Conservation (phyloP, 2,113 vertebrate species). For the Mus pahari region DNA sequence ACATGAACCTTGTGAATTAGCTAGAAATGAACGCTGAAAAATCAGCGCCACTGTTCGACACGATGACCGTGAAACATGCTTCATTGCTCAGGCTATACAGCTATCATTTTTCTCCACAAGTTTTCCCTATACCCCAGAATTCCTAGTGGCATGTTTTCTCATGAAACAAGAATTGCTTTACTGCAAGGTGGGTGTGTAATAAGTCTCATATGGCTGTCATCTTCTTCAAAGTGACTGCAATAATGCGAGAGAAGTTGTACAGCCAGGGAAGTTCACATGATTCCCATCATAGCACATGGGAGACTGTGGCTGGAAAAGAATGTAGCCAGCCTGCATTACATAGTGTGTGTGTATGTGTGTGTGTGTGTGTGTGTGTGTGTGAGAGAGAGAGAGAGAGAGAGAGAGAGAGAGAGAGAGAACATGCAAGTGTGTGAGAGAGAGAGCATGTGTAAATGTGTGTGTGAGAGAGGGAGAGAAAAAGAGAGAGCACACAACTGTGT, state of each 20-base stretch:
- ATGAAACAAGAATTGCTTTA: neutral
- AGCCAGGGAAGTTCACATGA: too few relatives aligned
- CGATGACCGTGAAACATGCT: neutral
- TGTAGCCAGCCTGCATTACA: neutral
- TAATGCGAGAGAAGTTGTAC: neutral
- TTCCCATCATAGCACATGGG: neutral
- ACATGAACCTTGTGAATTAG: conserved; percentile 53
- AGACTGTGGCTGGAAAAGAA: neutral
- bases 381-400: neutral
- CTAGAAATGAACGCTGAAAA: conserved; percentile 38
- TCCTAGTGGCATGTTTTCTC: neutral
- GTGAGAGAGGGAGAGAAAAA: neutral
- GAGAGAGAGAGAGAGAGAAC: neutral
- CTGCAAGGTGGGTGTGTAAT: neutral
- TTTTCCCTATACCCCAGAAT: neutral
- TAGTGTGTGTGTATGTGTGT: too few relatives aligned
- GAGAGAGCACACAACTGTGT: too few relatives aligned
- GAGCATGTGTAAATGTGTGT: too few relatives aligned
- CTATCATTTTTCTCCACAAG: neutral
- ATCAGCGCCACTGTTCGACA: neutral
- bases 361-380: neutral
- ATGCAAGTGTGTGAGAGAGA: too few relatives aligned
- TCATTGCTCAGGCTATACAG: neutral
- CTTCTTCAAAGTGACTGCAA: conserved; percentile 18
- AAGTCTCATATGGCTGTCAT: neutral